phyloP scores from a whole-genome alignment of 2,797 vertebrate species.

The Acomys russatus region DNA sequence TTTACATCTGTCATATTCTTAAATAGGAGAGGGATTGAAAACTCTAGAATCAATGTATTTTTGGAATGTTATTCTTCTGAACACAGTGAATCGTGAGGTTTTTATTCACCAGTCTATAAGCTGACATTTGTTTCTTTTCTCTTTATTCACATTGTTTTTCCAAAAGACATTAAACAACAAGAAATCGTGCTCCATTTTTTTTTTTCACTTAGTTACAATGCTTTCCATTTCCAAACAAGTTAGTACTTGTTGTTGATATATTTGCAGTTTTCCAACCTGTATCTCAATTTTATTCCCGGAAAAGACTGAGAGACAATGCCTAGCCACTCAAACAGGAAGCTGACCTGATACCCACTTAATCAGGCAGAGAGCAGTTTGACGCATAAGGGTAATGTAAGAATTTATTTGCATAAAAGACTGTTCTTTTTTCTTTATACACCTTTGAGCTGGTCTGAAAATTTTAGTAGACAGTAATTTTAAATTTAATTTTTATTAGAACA shows the following conservation, averaged over 20 bases:
- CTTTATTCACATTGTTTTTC: background rate
- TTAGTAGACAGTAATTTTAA: background rate
- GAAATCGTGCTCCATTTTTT: background rate
- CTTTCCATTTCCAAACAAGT: background rate
- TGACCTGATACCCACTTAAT: background rate
- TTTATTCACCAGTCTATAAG: background rate
- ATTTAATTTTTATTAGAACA: background rate
- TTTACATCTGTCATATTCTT: background rate
- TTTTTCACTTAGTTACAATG: background rate
- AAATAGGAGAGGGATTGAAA: background rate
- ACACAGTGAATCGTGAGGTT: background rate
- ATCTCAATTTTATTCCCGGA: background rate
- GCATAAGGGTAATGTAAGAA: accelerated
- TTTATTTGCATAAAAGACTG: background rate
- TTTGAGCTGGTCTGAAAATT: background rate
- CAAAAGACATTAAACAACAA: background rate
- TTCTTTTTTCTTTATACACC: background rate
- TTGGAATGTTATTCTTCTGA: background rate
- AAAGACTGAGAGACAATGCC: background rate
- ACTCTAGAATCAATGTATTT: background rate
- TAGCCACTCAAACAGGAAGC: background rate
- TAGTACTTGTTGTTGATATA: background rate
- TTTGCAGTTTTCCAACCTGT: no score
- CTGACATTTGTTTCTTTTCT: background rate
- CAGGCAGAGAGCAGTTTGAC: background rate